These are phyloP conservation scores for Plecotus auritus DNA, from an alignment of 2,113 vertebrate species.

Conservation along the genomic window DNA sequence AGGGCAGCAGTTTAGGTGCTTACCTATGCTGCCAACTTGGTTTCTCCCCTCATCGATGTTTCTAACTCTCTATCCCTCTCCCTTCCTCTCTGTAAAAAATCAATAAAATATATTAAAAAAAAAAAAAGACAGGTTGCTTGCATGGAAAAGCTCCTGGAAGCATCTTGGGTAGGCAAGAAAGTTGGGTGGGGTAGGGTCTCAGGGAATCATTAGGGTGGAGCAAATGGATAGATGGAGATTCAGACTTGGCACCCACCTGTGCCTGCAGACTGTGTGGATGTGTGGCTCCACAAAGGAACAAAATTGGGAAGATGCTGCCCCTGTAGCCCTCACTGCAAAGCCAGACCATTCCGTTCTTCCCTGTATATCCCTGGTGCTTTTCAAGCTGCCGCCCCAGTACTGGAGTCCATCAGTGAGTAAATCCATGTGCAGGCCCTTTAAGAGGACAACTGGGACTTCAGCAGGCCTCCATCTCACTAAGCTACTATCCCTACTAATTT, in stretches of 20 bases:
- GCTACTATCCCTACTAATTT: neutral
- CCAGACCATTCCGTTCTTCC: neutral
- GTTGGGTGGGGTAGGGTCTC: neutral
- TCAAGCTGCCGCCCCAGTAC: neutral
- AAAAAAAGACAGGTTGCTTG: neutral
- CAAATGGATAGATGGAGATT: neutral
- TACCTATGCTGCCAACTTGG: no score
- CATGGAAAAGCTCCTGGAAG: neutral
- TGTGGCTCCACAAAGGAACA: neutral
- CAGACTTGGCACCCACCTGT: neutral
- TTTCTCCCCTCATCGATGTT: no score
- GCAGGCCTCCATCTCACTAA: neutral
- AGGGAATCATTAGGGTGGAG: neutral
- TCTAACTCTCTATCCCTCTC: no score
- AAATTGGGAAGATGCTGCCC: neutral
- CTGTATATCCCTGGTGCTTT: neutral
- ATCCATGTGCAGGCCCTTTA: neutral
- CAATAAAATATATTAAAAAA: no score
- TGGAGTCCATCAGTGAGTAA: neutral
- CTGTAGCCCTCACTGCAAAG: neutral
- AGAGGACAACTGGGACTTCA: neutral
- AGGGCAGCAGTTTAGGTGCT: no score
- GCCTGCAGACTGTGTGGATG: neutral
- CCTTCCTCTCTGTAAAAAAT: no score
- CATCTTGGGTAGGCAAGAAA: neutral